Base-by-base conservation (phyloP, 2,113 vertebrate genomes). In the Halcyon senegalensis region DNA sequence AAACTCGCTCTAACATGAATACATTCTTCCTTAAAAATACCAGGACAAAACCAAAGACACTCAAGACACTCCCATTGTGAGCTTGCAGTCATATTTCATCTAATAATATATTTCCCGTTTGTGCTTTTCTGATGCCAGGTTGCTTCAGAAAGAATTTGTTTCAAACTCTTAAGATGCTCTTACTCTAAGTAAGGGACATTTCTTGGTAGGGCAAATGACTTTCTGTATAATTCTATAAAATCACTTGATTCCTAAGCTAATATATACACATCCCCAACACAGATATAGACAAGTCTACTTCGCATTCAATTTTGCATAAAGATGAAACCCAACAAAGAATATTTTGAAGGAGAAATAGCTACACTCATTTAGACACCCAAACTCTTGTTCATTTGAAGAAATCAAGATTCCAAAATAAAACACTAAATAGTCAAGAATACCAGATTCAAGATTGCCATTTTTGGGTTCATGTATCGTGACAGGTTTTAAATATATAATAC, bases 101-200 rank as follows among this genome's bases (percentile, higher is more conserved):
- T 96, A 60, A 75, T 63, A 86, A 48, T 53, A 66, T 18, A 75
- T 89, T 80, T 87, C 58, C 50, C 23, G 55, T 62, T 85, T 27
- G 41, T 84, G 31, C 7, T 64, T 94, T 89, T 91, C 14, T 94
- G n/a, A 46, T n/a, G 31, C 24, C 48, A 80, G 9, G 6, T 20
- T 87, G 16, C 56, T 96, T 94, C 84, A 83, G 41, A 97, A 97
- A 75, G 41, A 77, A 92, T 82, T 39, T 79, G 53, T 92, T 95
- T 91, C 63, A 87, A 84, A 82, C 55, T 87, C 30, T 31, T 31
- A 43, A 81, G 66, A n/a, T 33, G 27, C 3, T 51, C 23, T 90
- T 90, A 53, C 21, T 31, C 11, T 35, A 66, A 31, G 13, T 31
- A 70, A 86, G 41, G 55, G 9, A 46, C 11, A 74, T 77, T 69